Conservation (phyloP, 1,140 invertebrate species). For the Neodiprion fabricii region DNA sequence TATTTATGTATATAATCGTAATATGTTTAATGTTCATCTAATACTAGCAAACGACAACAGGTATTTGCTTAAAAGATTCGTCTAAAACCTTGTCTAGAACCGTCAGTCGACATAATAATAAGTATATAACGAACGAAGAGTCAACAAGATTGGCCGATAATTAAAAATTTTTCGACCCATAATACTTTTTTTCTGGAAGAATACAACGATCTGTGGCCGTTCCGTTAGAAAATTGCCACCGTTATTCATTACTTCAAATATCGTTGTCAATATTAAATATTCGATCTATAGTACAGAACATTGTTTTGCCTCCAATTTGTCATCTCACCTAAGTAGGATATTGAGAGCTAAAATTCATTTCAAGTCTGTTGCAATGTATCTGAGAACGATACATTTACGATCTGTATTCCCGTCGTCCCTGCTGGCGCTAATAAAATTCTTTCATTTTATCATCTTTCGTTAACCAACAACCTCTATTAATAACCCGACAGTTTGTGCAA, state of each 20-base stretch:
- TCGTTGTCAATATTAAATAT: too few species aligned
- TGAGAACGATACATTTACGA: too few species aligned
- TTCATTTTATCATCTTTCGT: neutral
- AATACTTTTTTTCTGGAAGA: slow-evolving; percentile 28
- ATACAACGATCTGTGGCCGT: neutral
- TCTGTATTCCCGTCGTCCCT: too few species aligned
- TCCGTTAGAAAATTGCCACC: neutral
- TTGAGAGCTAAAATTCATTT: too few species aligned
- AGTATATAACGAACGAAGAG: slow-evolving; percentile 40
- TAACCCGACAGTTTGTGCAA: neutral
- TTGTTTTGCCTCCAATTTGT: neutral
- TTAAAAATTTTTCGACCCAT: slow-evolving; percentile 23
- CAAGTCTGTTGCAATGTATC: too few species aligned
- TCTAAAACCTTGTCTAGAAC: slow-evolving; percentile 47
- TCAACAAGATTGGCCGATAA: slow-evolving; percentile 43
- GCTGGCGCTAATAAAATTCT: too few species aligned
- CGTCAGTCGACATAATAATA: slow-evolving; percentile 44
- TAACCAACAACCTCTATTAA: neutral
- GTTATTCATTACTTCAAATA: neutral
- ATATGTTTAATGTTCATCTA: slow-evolving; percentile 29
- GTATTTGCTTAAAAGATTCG: slow-evolving; percentile 42
- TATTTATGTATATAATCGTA: slow-evolving; percentile 17
- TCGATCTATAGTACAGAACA: too few species aligned
- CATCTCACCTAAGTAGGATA: neutral
- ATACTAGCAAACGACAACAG: slow-evolving; percentile 39